These are phyloP conservation scores for Noctuana brunneofusca DNA, from an alignment of 2,888 invertebrate genomes.

Conservation along the genomic window DNA sequence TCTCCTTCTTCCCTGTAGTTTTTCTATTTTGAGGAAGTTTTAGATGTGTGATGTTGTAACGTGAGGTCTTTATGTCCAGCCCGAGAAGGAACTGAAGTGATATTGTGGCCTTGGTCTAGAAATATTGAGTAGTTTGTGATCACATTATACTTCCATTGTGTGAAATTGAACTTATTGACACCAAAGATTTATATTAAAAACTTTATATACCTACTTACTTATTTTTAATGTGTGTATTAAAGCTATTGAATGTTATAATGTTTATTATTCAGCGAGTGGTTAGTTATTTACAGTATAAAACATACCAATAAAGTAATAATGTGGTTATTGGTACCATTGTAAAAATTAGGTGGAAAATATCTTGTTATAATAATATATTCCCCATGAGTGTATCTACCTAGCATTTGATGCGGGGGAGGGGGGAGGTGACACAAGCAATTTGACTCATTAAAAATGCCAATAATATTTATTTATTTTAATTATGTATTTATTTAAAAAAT, in stretches of 20 bases:
- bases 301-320: slow-evolving; percentile 6
- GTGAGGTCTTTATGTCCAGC: slow-evolving; percentile 31
- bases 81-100: slow-evolving; percentile 53
- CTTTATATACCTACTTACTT: slow-evolving; percentile 16
- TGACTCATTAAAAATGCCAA: too few species aligned
- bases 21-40: slow-evolving; percentile 6
- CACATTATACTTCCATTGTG: slow-evolving; percentile 63
- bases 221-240: slow-evolving; percentile 28
- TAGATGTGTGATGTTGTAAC: slow-evolving; percentile 17
- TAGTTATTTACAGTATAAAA: not conserved
- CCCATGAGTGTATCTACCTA: too few species aligned
- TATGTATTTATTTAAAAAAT: too few species aligned
- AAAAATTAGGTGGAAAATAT: too few species aligned
- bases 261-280: not conserved
- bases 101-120: slow-evolving; percentile 68
- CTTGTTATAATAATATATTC: too few species aligned
- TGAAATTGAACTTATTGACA: slow-evolving; percentile 25
- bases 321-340: not conserved
- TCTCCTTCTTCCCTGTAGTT: not conserved
- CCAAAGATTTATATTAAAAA: slow-evolving; percentile 18
- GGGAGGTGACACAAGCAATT: too few species aligned
- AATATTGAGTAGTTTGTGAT: slow-evolving; percentile 22
- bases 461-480: too few species aligned
- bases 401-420: too few species aligned
- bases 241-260: slow-evolving; percentile 12